phyloP scores from a whole-genome alignment of 2,888 invertebrate species.

The Ormyrus nitidulus region DNA sequence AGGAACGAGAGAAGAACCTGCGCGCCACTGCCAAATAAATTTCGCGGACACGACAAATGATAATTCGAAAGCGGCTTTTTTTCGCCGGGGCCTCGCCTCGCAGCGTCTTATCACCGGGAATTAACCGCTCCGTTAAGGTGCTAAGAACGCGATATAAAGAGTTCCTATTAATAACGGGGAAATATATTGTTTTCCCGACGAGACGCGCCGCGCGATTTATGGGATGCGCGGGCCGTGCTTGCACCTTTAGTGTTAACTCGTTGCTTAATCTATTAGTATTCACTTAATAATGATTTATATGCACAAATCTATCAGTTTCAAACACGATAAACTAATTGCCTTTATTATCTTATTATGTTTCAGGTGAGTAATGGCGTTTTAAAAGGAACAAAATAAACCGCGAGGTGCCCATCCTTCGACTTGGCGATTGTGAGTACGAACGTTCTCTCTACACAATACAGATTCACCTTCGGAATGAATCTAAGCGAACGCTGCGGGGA shows the following conservation, averaged over 20 bases:
- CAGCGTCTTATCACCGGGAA: conserved; percentile 29
- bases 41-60: conserved; percentile 36
- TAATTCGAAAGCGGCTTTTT: conserved; percentile 43
- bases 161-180: conserved; percentile 45
- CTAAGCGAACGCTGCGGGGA: conserved; percentile 4
- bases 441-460: background rate
- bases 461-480: conserved; percentile 7
- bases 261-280: conserved; percentile 48
- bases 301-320: conserved; percentile 42
- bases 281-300: conserved; percentile 52
- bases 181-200: conserved; percentile 42
- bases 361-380: conserved; percentile 56
- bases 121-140: conserved; percentile 40
- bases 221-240: background rate
- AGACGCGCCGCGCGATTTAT: conserved; percentile 43
- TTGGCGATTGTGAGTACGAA: conserved; percentile 21
- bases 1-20: background rate
- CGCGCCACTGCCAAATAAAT: conserved; percentile 45
- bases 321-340: conserved; percentile 50
- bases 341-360: conserved; percentile 57
- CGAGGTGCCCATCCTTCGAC: conserved; percentile 9
- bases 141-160: conserved; percentile 41
- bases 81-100: background rate
- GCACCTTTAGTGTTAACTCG: background rate
- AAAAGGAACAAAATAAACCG: conserved; percentile 40